Conservation (phyloP, 1,140 invertebrate genomes). For the Tenebrio molitor region DNA sequence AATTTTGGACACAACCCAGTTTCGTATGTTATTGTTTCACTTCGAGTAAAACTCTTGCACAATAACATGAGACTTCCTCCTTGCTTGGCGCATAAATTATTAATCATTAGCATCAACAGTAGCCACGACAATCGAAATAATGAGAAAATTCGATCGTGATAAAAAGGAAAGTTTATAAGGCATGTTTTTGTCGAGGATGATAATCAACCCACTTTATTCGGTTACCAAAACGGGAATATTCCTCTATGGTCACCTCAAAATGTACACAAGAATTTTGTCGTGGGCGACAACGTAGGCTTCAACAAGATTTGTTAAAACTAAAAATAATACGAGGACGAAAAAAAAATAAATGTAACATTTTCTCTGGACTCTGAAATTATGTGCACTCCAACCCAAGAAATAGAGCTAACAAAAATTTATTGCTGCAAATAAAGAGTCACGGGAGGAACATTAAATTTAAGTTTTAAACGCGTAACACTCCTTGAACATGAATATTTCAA, state of each 20-base stretch:
- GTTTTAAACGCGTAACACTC: too few species aligned
- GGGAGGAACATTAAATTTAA: too few species aligned
- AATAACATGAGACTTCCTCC: conserved; percentile 12
- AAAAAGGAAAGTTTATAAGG: background rate
- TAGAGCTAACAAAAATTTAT: too few species aligned
- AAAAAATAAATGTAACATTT: conserved; percentile 29
- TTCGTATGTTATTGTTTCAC: conserved; percentile 26
- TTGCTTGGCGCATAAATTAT: background rate
- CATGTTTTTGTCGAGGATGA: background rate
- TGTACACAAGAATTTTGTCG: conserved; percentile 11
- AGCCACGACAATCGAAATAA: background rate
- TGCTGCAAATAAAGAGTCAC: too few species aligned
- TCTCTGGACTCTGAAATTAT: background rate
- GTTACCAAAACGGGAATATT: conserved; percentile 22
- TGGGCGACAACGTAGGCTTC: conserved; percentile 28
- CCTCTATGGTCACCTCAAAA: conserved; percentile 25
- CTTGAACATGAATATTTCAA: too few species aligned
- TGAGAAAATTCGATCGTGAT: background rate
- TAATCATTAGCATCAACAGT: background rate
- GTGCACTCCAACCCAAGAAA: background rate
- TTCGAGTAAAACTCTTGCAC: background rate
- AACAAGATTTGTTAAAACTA: conserved; percentile 34
- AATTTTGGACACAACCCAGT: conserved; percentile 35
- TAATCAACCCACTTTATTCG: background rate
- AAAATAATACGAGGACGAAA: conserved; percentile 29